Evolutionary conservation across 1,140 invertebrate species (phyloP).

Genomic region (Arion vulgaris): DNA sequence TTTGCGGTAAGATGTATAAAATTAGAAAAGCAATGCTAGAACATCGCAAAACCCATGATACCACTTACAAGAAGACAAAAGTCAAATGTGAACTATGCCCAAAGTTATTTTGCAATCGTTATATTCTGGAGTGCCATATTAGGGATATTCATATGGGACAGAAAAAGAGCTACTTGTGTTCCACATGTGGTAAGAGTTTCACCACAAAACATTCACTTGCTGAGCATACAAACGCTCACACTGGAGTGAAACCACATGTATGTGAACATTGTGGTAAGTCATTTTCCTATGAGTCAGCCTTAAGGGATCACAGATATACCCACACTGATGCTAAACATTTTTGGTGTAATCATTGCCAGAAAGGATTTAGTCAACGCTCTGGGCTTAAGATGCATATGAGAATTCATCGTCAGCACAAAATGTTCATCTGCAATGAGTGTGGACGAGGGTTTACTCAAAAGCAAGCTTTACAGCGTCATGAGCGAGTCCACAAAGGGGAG

Average conservation of each 20-base stretch:
- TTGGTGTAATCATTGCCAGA: slow-evolving; percentile 78
- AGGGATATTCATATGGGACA: slow-evolving; percentile 55
- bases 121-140: slow-evolving; percentile 53
- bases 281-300: slow-evolving; percentile 60
- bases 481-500: slow-evolving; percentile 94
- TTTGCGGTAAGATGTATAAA: slow-evolving; percentile 63
- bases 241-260: slow-evolving; percentile 55
- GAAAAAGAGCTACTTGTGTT: slow-evolving; percentile 57
- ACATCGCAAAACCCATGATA: slow-evolving; percentile 56
- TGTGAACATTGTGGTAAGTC: slow-evolving; percentile 62
- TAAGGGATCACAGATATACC: slow-evolving; percentile 59
- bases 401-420: slow-evolving; percentile 56
- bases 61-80: slow-evolving; percentile 44
- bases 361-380: slow-evolving; percentile 75
- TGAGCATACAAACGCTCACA: slow-evolving; percentile 62
- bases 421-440: slow-evolving; percentile 61
- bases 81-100: slow-evolving; percentile 54
- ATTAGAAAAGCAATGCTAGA: slow-evolving; percentile 50
- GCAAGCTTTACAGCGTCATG: slow-evolving; percentile 76
- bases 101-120: slow-evolving; percentile 55
- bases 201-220: slow-evolving; percentile 57
- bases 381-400: slow-evolving; percentile 63
- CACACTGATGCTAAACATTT: slow-evolving; percentile 57
- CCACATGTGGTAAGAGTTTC: slow-evolving; percentile 64
- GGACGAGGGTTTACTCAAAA: slow-evolving; percentile 66